phyloP scores from a whole-genome alignment of 2,888 invertebrate genomes.

The Dicranocentrus wangi region DNA sequence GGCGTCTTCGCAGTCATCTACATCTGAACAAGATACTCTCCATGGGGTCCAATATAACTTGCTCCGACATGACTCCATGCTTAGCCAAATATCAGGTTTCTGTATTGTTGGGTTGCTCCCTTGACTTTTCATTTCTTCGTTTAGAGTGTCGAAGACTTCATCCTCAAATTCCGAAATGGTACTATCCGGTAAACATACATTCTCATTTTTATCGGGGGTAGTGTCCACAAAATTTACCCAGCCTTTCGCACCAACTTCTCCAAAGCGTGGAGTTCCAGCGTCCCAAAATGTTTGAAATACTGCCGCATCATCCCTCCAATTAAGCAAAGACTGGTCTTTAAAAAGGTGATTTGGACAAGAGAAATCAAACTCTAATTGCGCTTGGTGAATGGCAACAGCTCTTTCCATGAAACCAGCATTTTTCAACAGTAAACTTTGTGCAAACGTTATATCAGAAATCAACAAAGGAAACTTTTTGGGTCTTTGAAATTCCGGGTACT shows the following conservation, averaged over 20 bases:
- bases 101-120: neutral
- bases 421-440: slow-evolving; percentile 61
- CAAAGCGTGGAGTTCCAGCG: slow-evolving; percentile 67
- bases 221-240: slow-evolving; percentile 58
- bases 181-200: slow-evolving; percentile 44
- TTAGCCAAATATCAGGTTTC: slow-evolving; percentile 62
- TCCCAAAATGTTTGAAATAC: slow-evolving; percentile 71
- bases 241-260: slow-evolving; percentile 65
- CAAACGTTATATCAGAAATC: slow-evolving; percentile 65
- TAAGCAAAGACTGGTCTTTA: slow-evolving; percentile 32
- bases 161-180: slow-evolving; percentile 68
- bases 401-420: slow-evolving; percentile 68
- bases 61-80: slow-evolving; percentile 65
- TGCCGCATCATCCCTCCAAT: slow-evolving; percentile 52
- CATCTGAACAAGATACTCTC: slow-evolving; percentile 64
- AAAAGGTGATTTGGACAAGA: slow-evolving; percentile 55
- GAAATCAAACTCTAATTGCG: slow-evolving; percentile 71
- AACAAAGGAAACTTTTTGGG: slow-evolving; percentile 68
- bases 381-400: slow-evolving; percentile 68
- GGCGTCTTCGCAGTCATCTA: slow-evolving; percentile 68
- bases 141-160: slow-evolving; percentile 57
- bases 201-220: neutral
- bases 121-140: slow-evolving; percentile 28
- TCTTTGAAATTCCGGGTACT: slow-evolving; percentile 70
- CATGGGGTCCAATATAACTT: slow-evolving; percentile 69